Percentiles rank a stretch among this genome's conserved stretches.
Conservation (phyloP, 2,113 vertebrate species). For the Eublepharis macularius region DNA sequence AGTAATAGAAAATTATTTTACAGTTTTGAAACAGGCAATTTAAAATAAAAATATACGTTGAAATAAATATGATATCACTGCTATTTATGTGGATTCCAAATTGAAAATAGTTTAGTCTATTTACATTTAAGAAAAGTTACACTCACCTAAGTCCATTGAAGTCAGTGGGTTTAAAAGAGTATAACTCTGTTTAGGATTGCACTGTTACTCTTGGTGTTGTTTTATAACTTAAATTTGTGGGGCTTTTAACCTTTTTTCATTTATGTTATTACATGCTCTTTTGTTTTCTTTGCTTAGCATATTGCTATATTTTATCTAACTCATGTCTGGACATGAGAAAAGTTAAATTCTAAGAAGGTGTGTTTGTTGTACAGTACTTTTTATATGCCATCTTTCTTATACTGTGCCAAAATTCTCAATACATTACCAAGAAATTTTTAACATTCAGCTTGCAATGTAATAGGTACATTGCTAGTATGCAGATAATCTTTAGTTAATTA, state of each 20-base stretch:
- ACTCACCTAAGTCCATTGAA: too few relatives aligned
- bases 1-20: neutral
- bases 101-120: neutral
- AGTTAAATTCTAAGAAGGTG: conserved; percentile 53
- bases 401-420: conserved; percentile 53
- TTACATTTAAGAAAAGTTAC: too few relatives aligned
- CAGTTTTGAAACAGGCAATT: neutral
- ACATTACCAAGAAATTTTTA: conserved; percentile 20
- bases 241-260: neutral
- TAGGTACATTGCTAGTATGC: neutral
- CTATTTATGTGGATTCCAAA: neutral
- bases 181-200: too few relatives aligned
- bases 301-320: conserved; percentile 19
- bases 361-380: conserved; percentile 48
- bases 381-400: conserved; percentile 35
- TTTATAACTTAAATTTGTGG: neutral
- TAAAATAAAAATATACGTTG: neutral
- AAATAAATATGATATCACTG: neutral
- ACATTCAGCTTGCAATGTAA: neutral
- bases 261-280: conserved; percentile 7
- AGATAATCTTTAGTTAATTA: neutral
- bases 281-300: neutral
- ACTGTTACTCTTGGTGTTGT: neutral
- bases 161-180: too few relatives aligned
- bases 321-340: conserved; percentile 51